Evolutionary conservation across 2,797 vertebrate genomes (phyloP).

Genomic region (Sarcoramphus papa): DNA sequence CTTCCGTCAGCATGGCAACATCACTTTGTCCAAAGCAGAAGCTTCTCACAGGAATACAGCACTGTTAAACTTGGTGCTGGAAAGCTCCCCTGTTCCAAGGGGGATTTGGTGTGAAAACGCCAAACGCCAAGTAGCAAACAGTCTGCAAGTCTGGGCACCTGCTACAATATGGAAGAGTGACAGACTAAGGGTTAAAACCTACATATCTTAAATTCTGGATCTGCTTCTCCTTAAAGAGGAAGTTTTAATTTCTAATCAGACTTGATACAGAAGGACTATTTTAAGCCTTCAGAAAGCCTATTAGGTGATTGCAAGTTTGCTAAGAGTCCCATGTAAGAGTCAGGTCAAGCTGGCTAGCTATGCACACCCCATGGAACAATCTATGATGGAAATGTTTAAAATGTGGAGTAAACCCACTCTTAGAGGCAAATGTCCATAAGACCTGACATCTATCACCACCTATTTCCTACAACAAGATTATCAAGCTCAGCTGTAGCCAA

Average conservation of each 20-base stretch:
- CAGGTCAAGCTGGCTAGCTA: background rate
- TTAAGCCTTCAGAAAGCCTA: background rate
- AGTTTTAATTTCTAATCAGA: background rate
- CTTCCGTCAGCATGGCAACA: rapidly evolving
- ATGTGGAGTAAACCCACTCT: background rate
- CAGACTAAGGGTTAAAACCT: background rate
- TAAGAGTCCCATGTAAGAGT: background rate
- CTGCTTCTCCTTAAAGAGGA: background rate
- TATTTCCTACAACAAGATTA: background rate
- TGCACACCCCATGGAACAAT: background rate
- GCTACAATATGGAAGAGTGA: background rate
- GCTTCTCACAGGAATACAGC: background rate
- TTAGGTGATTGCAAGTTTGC: background rate
- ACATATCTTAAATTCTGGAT: background rate
- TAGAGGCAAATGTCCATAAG: rapidly evolving
- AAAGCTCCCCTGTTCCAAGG: background rate
- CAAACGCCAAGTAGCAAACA: background rate
- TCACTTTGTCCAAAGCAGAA: background rate
- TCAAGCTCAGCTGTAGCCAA: background rate
- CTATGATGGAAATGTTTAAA: background rate
- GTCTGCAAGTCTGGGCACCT: background rate
- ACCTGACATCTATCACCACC: background rate
- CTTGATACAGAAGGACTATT: background rate
- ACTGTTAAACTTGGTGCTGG: background rate
- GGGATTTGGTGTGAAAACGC: background rate